Conservation (phyloP, 1,140 invertebrate species). For the Sipha flava region DNA sequence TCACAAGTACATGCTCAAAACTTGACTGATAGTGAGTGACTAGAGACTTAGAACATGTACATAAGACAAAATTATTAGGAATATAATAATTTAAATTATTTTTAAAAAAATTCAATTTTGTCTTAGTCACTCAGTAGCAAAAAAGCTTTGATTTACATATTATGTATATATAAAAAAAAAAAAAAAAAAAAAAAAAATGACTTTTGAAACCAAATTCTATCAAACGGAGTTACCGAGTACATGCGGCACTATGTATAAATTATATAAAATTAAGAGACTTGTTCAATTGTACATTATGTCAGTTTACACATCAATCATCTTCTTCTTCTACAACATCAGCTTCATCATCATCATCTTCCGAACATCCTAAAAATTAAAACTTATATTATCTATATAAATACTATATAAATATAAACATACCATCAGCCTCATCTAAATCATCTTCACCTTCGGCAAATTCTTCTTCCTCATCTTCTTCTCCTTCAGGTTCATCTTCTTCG, state of each 20-base stretch:
- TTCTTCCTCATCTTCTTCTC: slow-evolving; percentile 21
- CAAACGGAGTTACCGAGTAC: slow-evolving; percentile 29
- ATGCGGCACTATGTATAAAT: slow-evolving; percentile 31
- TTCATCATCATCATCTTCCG: slow-evolving; percentile 18
- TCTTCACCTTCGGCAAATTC: slow-evolving; percentile 23
- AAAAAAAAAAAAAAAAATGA: slow-evolving; percentile 16
- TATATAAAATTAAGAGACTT: slow-evolving; percentile 33
- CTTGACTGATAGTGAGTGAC: slow-evolving; percentile 31
- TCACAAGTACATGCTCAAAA: slow-evolving; percentile 21
- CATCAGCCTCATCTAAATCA: slow-evolving; percentile 24
- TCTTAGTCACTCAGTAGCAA: slow-evolving; percentile 32
- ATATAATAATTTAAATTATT: slow-evolving; percentile 4
- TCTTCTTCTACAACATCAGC: slow-evolving; percentile 5
- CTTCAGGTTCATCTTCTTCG: slow-evolving; percentile 15
- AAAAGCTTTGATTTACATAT: slow-evolving; percentile 27
- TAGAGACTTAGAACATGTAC: slow-evolving; percentile 25
- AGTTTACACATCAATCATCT: slow-evolving; percentile 28
- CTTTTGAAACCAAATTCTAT: slow-evolving; percentile 31
- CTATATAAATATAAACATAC: background rate
- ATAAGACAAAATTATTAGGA: slow-evolving; percentile 27
- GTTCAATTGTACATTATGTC: slow-evolving; percentile 31
- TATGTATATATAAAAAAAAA: background rate
- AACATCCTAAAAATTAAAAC: no score
- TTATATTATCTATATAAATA: no score
- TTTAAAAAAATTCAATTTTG: background rate